These are phyloP conservation scores for Opisthograptis luteolata DNA, from an alignment of 2,888 invertebrate species.

Conservation along the genomic window DNA sequence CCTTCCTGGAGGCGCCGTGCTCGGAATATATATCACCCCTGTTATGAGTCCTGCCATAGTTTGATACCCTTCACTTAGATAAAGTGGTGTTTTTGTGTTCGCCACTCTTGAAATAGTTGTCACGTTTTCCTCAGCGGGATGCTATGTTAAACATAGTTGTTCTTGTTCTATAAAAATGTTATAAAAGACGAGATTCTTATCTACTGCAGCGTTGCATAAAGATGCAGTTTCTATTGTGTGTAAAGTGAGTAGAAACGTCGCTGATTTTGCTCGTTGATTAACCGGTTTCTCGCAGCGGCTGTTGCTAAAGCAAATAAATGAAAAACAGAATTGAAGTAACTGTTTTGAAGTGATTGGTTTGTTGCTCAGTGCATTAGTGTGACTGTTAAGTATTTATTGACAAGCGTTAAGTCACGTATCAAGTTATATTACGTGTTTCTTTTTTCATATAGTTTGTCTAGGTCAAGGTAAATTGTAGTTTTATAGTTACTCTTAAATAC, in stretches of 20 bases:
- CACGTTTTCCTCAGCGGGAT: constrained; percentile 43
- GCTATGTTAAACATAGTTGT: constrained; percentile 39
- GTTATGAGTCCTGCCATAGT: constrained; percentile 54
- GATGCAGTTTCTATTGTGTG: constrained; percentile 37
- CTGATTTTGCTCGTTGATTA: constrained; percentile 23
- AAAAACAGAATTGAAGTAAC: neutral
- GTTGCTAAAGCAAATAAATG: neutral
- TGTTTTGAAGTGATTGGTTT: constrained; percentile 6
- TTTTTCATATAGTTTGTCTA: constrained; percentile 5
- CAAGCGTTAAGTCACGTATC: constrained; percentile 20
- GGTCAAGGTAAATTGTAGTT: constrained; percentile 20
- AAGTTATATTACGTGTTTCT: constrained; percentile 5
- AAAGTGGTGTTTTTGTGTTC: constrained; percentile 60
- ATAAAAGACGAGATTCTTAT: constrained; percentile 33
- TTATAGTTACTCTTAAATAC: too few relatives aligned
- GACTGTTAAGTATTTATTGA: constrained; percentile 9
- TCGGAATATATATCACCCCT: constrained; percentile 64
- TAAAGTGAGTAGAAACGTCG: constrained; percentile 24
- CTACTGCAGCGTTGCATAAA: constrained; percentile 32
- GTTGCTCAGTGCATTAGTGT: constrained; percentile 7
- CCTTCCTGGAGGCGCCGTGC: constrained; percentile 65
- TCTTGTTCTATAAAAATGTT: constrained; percentile 28
- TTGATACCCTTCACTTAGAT: constrained; percentile 62
- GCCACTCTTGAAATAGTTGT: constrained; percentile 55
- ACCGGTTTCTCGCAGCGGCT: constrained; percentile 20